Conservation (phyloP, 1,140 invertebrate species). For the Bombus sibiricus region DNA sequence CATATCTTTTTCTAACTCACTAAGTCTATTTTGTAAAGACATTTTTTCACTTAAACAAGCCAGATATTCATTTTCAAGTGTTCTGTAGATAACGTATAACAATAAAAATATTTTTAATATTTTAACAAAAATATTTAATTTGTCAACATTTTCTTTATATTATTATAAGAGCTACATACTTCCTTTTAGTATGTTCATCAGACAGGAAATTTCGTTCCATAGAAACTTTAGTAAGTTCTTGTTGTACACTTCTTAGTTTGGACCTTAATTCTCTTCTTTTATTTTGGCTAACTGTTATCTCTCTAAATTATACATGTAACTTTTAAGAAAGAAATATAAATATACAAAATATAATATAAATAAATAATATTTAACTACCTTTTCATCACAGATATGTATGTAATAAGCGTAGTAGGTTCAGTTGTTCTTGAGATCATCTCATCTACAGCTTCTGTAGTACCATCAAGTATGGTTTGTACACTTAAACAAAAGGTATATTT, state of each 20-base stretch:
- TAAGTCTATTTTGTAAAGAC: slow-evolving; percentile 51
- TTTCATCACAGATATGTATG: slow-evolving; percentile 75
- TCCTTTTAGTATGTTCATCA: slow-evolving; percentile 56
- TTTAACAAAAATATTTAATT: no score
- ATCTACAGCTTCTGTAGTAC: slow-evolving; percentile 82
- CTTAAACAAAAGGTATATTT: slow-evolving; percentile 76
- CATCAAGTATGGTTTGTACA: slow-evolving; percentile 82
- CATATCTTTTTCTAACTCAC: not conserved
- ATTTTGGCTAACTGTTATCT: slow-evolving; percentile 73
- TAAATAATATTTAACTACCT: slow-evolving; percentile 63
- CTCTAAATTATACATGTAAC: slow-evolving; percentile 63
- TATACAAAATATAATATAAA: not conserved
- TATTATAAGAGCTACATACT: slow-evolving; percentile 44
- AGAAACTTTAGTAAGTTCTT: slow-evolving; percentile 71
- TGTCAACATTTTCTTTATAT: not conserved
- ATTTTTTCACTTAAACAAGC: slow-evolving; percentile 62
- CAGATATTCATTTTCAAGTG: slow-evolving; percentile 69
- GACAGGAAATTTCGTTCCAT: slow-evolving; percentile 59
- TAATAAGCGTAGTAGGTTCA: slow-evolving; percentile 65
- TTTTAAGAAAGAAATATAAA: not conserved
- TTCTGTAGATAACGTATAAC: slow-evolving; percentile 55
- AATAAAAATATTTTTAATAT: no score
- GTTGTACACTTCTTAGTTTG: slow-evolving; percentile 75
- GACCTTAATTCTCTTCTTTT: slow-evolving; percentile 77
- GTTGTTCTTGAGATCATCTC: slow-evolving; percentile 77